phyloP scores from a whole-genome alignment of 2,113 vertebrate genomes.

The Apus apus region DNA sequence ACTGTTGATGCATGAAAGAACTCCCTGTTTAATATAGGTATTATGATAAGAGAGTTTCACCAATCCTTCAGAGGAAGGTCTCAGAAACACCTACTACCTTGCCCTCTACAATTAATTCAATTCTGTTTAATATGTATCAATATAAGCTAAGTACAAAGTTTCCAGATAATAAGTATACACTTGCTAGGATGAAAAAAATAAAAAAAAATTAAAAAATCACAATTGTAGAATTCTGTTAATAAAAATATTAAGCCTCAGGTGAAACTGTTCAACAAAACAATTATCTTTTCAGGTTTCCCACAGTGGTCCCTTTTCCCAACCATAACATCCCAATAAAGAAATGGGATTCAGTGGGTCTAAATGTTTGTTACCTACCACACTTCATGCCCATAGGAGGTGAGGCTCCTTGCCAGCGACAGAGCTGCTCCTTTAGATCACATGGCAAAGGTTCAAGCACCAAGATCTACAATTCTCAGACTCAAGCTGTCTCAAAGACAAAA shows the following conservation, averaged over 20 bases:
- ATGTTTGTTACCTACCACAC: not conserved
- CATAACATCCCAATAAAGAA: not conserved
- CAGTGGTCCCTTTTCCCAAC: not conserved
- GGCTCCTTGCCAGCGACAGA: not conserved
- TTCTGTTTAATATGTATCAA: not conserved
- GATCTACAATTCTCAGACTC: not conserved
- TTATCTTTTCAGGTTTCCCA: not conserved
- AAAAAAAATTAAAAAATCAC: too few species aligned
- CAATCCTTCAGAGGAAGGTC: not conserved
- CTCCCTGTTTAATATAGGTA: fast-evolving
- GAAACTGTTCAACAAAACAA: not conserved
- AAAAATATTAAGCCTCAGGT: not conserved
- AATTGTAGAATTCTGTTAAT: not conserved
- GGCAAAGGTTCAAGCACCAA: not conserved
- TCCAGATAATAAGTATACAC: not conserved
- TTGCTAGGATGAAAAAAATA: not conserved
- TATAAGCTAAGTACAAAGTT: not conserved
- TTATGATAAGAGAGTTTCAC: not conserved
- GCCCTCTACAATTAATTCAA: not conserved
- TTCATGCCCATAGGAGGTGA: not conserved
- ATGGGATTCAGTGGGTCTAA: not conserved
- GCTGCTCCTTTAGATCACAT: not conserved
- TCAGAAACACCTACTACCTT: not conserved
- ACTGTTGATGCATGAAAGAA: not conserved
- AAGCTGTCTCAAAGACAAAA: not conserved